These are phyloP conservation scores for Sprattus sprattus DNA, from an alignment of 2,113 vertebrate genomes.

Conservation along the genomic window DNA sequence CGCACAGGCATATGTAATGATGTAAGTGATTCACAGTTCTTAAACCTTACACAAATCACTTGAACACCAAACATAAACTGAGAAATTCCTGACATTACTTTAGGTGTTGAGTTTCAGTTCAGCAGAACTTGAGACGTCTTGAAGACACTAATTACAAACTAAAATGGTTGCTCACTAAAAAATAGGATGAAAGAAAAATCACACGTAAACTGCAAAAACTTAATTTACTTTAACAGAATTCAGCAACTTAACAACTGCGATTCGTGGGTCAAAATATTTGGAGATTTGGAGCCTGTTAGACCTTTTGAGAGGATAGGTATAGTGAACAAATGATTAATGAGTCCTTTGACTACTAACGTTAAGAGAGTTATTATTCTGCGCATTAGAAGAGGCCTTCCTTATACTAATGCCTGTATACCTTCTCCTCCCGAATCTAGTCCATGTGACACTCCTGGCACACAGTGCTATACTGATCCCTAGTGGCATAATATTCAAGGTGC, in stretches of 20 bases:
- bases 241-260: too few relatives aligned
- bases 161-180: not conserved
- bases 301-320: not conserved
- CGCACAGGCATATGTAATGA: not conserved
- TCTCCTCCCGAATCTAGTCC: not conserved
- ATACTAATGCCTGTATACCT: not conserved
- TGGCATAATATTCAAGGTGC: conserved; percentile 40
- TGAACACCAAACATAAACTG: not conserved
- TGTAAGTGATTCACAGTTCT: not conserved
- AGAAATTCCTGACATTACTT: conserved; percentile 25
- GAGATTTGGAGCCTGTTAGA: too few relatives aligned
- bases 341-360: not conserved
- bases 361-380: not conserved
- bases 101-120: not conserved
- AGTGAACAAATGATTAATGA: not conserved
- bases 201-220: not conserved
- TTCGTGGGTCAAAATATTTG: too few relatives aligned
- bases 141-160: not conserved
- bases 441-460: not conserved
- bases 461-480: conserved; percentile 58
- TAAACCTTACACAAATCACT: conserved; percentile 1
- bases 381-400: not conserved
- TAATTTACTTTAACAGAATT: too few relatives aligned
- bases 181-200: not conserved
- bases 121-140: not conserved